Base-by-base conservation (phyloP, 2,888 invertebrate genomes). In the Standfussiana lucernea region DNA sequence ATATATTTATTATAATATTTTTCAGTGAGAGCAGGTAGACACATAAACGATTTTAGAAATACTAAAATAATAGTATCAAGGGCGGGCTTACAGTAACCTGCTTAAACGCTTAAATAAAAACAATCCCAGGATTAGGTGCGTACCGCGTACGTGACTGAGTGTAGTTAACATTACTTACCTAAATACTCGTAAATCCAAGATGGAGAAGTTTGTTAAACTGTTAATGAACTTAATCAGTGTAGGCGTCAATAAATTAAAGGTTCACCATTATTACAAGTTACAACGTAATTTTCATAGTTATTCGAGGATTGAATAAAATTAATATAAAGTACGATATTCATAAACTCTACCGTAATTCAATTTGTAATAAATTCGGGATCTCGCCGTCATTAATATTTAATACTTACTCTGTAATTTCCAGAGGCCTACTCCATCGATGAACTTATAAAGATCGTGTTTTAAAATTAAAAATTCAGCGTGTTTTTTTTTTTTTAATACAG, bases 251-350 rank as follows among this genome's bases (percentile, higher is more conserved):
- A 81, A 82, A 82, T 81, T 85, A 72, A 47, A 37, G 76, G 85
- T n/a, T 72, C 32, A 72, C 71, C 80, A 47, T 75, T 69, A 81
- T 65, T 75, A 85, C 81, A 85, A 85, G 72, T 84, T 85, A 80
- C 66, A 75, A 61, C 68, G 71, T 85, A 62, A 81, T 75, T 85
- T 75, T 85, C 50, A 61, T 85, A 68, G 50, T 81, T 80, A 66
- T 79, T 69, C 47, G 74, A 79, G 85, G 65, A 64, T 84, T 84
- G 66, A 84, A 82, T 84, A 76, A 85, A 81, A 85, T 85, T 72
- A 76, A 72, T 69, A 76, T 85, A 81, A 85, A 82, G 71, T 61
- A 72, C n/a, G 69, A 37, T 81, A 82, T 81, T 81, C 69, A 72
- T 76, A 83, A 85, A 72, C 67, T 76, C 65, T 81, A 72, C 82